phyloP scores from a whole-genome alignment of 2,113 vertebrate genomes.

The Sinocyclocheilus rhinocerous region DNA sequence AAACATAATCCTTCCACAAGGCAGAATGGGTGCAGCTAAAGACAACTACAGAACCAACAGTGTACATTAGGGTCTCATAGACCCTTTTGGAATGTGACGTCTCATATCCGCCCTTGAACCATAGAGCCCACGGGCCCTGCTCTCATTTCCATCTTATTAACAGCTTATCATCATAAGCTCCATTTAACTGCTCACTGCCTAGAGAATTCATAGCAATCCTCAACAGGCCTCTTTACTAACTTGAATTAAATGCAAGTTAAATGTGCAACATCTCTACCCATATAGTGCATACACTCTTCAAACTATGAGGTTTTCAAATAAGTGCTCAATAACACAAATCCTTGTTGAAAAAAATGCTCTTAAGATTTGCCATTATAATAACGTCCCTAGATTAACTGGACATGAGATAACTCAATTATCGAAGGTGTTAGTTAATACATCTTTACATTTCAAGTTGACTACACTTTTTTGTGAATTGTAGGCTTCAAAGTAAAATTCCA shows the following conservation, averaged over 20 bases:
- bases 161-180: neutral
- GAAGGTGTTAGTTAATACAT: neutral
- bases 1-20: neutral
- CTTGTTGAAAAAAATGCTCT: neutral
- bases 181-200: neutral
- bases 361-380: neutral
- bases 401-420: neutral
- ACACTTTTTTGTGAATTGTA: neutral
- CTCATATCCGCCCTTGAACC: conserved; percentile 20
- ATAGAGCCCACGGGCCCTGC: neutral
- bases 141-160: conserved; percentile 35
- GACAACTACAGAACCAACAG: neutral
- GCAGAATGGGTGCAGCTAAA: neutral
- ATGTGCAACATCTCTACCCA: neutral
- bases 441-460: neutral
- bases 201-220: conserved; percentile 1
- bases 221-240: neutral
- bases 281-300: neutral
- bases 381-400: neutral
- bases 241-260: neutral
- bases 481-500: too few relatives aligned
- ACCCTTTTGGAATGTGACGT: neutral
- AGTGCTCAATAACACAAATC: neutral
- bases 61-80: neutral
- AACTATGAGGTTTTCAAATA: neutral